Percentiles rank a stretch among this genome's conserved stretches.
These are phyloP conservation scores for Drosophila pectinifera DNA, from an alignment of 1,140 invertebrate species.

Conservation along the genomic window DNA sequence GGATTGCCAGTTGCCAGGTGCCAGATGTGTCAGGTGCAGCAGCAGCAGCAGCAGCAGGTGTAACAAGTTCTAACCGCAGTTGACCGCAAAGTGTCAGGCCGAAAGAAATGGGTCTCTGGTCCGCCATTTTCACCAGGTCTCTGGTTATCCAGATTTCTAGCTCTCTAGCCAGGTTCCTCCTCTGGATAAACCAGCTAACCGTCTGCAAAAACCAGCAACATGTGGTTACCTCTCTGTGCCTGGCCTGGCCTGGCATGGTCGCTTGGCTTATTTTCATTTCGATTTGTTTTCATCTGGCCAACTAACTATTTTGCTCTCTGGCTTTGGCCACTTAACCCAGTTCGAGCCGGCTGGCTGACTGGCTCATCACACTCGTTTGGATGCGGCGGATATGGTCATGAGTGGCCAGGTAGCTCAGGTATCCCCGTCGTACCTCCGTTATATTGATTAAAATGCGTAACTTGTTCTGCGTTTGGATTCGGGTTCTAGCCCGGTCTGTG, in stretches of 20 bases:
- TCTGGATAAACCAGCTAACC: slow-evolving; percentile 26
- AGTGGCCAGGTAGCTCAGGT: slow-evolving; percentile 24
- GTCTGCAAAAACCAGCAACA: no score
- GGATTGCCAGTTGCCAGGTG: slow-evolving; percentile 18
- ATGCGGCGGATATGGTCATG: slow-evolving; percentile 59
- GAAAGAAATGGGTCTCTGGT: slow-evolving; percentile 68
- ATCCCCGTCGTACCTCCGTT: slow-evolving; percentile 50
- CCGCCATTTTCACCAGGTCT: slow-evolving; percentile 51
- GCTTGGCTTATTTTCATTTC: slow-evolving; percentile 71
- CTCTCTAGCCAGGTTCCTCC: slow-evolving; percentile 1
- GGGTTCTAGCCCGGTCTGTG: slow-evolving; percentile 53
- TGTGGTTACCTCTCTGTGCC: slow-evolving; percentile 79
- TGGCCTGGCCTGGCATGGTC: slow-evolving; percentile 35
- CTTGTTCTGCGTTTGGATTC: slow-evolving; percentile 65
- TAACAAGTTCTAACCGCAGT: slow-evolving; percentile 76
- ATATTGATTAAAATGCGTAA: slow-evolving; percentile 81
- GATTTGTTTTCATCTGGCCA: slow-evolving; percentile 67
- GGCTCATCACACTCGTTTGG: slow-evolving; percentile 57
- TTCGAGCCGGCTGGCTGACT: slow-evolving; percentile 49
- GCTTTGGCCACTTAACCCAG: slow-evolving; percentile 75
- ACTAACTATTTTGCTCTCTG: slow-evolving; percentile 64
- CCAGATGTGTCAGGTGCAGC: slow-evolving; percentile 24
- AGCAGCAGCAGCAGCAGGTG: slow-evolving; percentile 59
- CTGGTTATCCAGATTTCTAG: neutral
- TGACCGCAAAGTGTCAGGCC: slow-evolving; percentile 77